phyloP scores from a whole-genome alignment of 2,888 invertebrate genomes.

The Drosophila parthenogenetica region DNA sequence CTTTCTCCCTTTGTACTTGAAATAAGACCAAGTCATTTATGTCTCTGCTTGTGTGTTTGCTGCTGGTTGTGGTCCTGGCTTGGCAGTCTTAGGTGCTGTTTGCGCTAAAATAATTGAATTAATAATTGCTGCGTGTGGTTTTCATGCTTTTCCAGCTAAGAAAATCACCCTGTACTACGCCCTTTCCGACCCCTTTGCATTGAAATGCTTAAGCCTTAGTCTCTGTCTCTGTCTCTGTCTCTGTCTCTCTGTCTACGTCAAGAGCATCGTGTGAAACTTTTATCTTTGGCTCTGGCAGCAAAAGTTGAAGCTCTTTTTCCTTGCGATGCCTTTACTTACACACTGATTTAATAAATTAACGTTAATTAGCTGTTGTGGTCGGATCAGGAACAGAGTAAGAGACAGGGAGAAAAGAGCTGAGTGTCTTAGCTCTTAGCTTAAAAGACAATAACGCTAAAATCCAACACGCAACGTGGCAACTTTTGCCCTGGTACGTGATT shows the following conservation, averaged over 20 bases:
- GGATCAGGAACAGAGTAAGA: slow-evolving; percentile 3
- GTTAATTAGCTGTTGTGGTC: slow-evolving; percentile 83
- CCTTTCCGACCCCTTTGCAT: neutral
- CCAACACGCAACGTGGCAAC: slow-evolving; percentile 72
- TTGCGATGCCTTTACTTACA: slow-evolving; percentile 78
- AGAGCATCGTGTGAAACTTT: slow-evolving; percentile 74
- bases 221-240: slow-evolving; percentile 29
- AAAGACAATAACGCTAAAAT: slow-evolving; percentile 72
- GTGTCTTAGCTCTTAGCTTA: slow-evolving; percentile 52
- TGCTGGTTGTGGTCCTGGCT: slow-evolving; percentile 18
- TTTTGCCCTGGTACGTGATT: slow-evolving; percentile 81
- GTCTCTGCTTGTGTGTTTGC: slow-evolving; percentile 55
- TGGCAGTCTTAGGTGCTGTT: slow-evolving; percentile 79
- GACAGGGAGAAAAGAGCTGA: neutral
- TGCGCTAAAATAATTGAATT: slow-evolving; percentile 84
- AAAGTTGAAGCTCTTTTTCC: slow-evolving; percentile 9
- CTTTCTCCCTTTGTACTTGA: slow-evolving; percentile 28
- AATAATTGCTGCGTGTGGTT: slow-evolving; percentile 85
- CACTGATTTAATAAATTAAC: slow-evolving; percentile 84
- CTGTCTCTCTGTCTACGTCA: slow-evolving; percentile 18
- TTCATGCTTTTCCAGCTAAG: slow-evolving; percentile 83
- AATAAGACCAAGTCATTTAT: slow-evolving; percentile 71
- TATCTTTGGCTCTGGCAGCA: slow-evolving; percentile 62
- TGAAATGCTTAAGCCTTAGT: slow-evolving; percentile 46
- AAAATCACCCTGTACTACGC: slow-evolving; percentile 43